Conservation (phyloP, 2,113 vertebrate species). For the Chloropsis cyanopogon region DNA sequence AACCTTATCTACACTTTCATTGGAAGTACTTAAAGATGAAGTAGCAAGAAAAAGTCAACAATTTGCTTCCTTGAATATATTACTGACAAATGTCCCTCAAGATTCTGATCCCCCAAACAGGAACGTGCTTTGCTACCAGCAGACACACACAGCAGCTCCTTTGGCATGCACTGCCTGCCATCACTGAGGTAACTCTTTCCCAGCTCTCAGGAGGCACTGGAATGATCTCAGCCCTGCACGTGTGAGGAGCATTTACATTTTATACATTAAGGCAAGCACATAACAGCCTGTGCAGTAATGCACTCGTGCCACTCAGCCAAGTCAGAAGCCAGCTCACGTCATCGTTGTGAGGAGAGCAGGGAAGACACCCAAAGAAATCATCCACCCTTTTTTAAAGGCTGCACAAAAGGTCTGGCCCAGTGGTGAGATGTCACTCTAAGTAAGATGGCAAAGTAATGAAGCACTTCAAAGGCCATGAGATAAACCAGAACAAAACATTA, state of each 20-base stretch:
- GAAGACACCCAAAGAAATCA: background rate
- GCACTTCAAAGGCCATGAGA: background rate
- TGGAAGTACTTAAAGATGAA: background rate
- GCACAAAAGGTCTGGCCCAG: background rate
- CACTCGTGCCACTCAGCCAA: background rate
- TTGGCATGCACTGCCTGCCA: background rate
- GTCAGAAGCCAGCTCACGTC: background rate
- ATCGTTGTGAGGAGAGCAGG: background rate
- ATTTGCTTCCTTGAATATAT: background rate
- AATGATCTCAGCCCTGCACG: background rate
- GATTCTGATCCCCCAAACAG: background rate
- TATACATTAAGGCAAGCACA: background rate
- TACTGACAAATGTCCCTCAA: background rate
- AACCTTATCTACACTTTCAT: background rate
- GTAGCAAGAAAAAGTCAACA: background rate
- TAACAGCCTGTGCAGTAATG: background rate
- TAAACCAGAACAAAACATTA: background rate
- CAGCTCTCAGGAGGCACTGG: background rate
- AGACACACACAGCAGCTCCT: background rate
- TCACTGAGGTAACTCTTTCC: background rate
- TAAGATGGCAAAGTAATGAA: background rate
- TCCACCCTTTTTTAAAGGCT: background rate
- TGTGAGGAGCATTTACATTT: background rate
- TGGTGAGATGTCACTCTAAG: background rate
- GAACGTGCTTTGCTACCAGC: background rate